phyloP scores from a whole-genome alignment of 2,888 invertebrate genomes.

The Drepanosiphum platanoidis region DNA sequence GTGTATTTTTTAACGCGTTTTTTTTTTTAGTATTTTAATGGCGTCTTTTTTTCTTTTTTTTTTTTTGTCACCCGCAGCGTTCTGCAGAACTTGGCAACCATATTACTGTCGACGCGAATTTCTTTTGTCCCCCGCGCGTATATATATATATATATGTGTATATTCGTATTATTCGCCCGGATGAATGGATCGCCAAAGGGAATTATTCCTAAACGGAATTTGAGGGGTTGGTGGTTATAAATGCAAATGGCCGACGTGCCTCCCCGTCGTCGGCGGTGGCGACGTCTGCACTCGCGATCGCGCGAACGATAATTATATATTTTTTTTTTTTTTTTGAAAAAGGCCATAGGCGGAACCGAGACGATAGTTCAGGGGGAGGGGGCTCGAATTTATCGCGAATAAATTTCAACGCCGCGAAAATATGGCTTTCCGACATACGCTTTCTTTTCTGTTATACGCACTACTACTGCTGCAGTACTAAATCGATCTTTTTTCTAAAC shows the following conservation, averaged over 20 bases:
- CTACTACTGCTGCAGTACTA: no score
- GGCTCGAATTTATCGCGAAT: no score
- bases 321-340: slow-evolving; percentile 25
- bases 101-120: slow-evolving; percentile 44
- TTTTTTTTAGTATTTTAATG: slow-evolving; percentile 56
- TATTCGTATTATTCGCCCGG: slow-evolving; percentile 52
- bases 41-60: no score
- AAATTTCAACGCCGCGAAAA: no score
- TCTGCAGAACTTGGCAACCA: slow-evolving; percentile 56
- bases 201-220: slow-evolving; percentile 58
- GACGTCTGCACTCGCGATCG: no score
- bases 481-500: no score
- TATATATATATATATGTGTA: neutral
- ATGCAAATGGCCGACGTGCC: slow-evolving; percentile 59
- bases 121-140: slow-evolving; percentile 46
- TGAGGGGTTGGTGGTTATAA: slow-evolving; percentile 57
- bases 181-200: slow-evolving; percentile 59
- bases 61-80: slow-evolving; percentile 58
- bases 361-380: no score
- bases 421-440: no score
- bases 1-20: slow-evolving; percentile 32
- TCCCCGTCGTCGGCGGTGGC: slow-evolving; percentile 6
- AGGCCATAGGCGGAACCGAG: neutral
- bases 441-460: no score
- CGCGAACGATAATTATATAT: slow-evolving; percentile 41